These are phyloP conservation scores for Semnornis frantzii DNA, from an alignment of 2,113 vertebrate genomes.

Conservation along the genomic window DNA sequence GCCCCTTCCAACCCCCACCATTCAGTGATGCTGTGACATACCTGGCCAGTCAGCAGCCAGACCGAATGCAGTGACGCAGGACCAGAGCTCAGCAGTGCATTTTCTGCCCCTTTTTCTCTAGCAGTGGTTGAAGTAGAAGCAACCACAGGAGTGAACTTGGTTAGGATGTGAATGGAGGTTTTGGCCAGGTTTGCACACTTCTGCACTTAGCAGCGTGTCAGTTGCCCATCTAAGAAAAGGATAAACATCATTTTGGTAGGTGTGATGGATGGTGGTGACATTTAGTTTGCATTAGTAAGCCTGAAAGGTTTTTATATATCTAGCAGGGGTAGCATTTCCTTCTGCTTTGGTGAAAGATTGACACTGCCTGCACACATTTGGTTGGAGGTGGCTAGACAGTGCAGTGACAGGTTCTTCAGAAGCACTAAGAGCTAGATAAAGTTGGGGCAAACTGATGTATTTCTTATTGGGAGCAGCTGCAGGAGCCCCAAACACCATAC, in stretches of 20 bases:
- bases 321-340: not conserved
- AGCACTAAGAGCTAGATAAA: slow-evolving; percentile 31
- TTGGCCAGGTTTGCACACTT: not conserved
- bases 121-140: not conserved
- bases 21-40: no score
- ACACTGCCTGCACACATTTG: not conserved
- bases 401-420: not conserved
- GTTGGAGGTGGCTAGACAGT: not conserved
- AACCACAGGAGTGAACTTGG: not conserved
- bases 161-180: not conserved
- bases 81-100: accelerated
- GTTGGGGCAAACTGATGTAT: slow-evolving; percentile 30
- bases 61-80: accelerated
- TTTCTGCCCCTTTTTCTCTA: not conserved
- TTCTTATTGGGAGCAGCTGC: slow-evolving; percentile 60
- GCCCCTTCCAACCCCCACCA: no score
- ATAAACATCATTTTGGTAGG: not conserved
- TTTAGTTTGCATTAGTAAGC: not conserved
- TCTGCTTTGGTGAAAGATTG: not conserved
- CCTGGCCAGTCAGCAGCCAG: not conserved
- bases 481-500: slow-evolving; percentile 62
- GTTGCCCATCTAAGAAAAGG: not conserved
- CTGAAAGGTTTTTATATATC: not conserved
- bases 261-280: not conserved
- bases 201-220: not conserved